These are phyloP conservation scores for Hypsopygia costalis DNA, from an alignment of 2,888 invertebrate species.

Conservation along the genomic window DNA sequence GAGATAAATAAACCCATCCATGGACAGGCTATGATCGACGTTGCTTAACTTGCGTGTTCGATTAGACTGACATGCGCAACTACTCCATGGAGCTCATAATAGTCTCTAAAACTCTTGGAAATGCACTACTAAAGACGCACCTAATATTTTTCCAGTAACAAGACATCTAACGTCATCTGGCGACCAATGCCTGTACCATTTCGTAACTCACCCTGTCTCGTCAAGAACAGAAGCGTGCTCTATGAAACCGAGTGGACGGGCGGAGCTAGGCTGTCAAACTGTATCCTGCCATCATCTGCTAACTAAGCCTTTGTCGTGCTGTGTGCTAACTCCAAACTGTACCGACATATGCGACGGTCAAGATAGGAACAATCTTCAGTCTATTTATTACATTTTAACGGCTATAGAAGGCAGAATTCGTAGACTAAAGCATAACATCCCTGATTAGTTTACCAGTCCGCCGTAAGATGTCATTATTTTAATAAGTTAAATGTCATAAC, in stretches of 20 bases:
- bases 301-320: constrained; percentile 11
- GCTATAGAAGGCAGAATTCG: constrained; percentile 63
- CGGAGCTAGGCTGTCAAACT: constrained; percentile 43
- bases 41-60: no score
- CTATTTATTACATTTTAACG: constrained; percentile 50
- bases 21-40: no score
- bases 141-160: constrained; percentile 29
- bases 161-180: constrained; percentile 32
- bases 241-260: constrained; percentile 53
- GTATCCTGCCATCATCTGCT: constrained; percentile 11
- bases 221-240: constrained; percentile 35
- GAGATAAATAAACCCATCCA: no score
- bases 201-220: constrained; percentile 9
- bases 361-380: constrained; percentile 47
- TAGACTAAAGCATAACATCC: constrained; percentile 42
- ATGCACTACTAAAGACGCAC: no score
- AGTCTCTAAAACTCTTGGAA: no score
- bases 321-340: constrained; percentile 36
- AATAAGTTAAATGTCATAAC: no score
- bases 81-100: no score
- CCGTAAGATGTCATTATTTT: constrained; percentile 31
- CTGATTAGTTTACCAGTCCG: constrained; percentile 15
- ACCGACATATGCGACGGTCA: constrained; percentile 43
- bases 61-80: no score
- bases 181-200: constrained; percentile 19